Evolutionary conservation across 2,797 vertebrate genomes (phyloP).

Genomic region (Sciaenops ocellatus): DNA sequence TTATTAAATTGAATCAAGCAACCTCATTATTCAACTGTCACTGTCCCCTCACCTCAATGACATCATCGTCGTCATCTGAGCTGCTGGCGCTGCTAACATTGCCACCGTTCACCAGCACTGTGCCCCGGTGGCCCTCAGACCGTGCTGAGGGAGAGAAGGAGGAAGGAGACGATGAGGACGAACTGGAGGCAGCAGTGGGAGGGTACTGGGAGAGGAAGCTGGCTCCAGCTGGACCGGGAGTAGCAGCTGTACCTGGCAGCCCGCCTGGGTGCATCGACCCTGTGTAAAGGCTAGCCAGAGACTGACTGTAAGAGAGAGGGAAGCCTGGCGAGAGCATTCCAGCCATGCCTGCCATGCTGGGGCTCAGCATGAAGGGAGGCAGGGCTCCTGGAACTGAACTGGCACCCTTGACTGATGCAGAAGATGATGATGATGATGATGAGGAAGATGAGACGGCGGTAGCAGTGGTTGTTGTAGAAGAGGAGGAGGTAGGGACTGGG

Average conservation of each 20-base stretch:
- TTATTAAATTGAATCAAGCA: slow-evolving; percentile 34
- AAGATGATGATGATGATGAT: slow-evolving; percentile 61
- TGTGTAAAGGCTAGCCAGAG: slow-evolving; percentile 92
- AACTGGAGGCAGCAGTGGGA: slow-evolving; percentile 74
- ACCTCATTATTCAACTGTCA: slow-evolving; percentile 70
- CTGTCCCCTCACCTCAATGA: slow-evolving; percentile 91
- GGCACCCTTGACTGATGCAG: slow-evolving; percentile 65
- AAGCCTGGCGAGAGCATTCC: slow-evolving; percentile 90
- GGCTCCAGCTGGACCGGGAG: slow-evolving; percentile 80
- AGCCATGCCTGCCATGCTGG: slow-evolving; percentile 84
- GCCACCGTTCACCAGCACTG: slow-evolving; percentile 56
- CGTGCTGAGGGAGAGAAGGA: slow-evolving; percentile 66
- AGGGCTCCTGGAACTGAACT: slow-evolving; percentile 85
- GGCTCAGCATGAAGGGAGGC: slow-evolving; percentile 91
- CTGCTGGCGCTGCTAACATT: slow-evolving; percentile 61
- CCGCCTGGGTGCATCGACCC: slow-evolving; percentile 87
- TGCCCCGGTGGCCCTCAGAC: slow-evolving; percentile 57
- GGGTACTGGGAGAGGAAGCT: slow-evolving; percentile 90
- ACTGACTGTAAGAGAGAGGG: slow-evolving; percentile 90
- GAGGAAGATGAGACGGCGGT: slow-evolving; percentile 84
- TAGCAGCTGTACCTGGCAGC: slow-evolving; percentile 85
- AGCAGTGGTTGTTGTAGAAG: slow-evolving; percentile 84
- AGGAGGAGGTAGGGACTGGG: slow-evolving; percentile 83
- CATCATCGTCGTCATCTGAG: slow-evolving; percentile 85
- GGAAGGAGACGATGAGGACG: slow-evolving; percentile 85